Percentiles rank a stretch among this genome's conserved stretches.
These are phyloP conservation scores for Chrysomallon squamiferum DNA, from an alignment of 1,140 invertebrate genomes.

Conservation along the genomic window DNA sequence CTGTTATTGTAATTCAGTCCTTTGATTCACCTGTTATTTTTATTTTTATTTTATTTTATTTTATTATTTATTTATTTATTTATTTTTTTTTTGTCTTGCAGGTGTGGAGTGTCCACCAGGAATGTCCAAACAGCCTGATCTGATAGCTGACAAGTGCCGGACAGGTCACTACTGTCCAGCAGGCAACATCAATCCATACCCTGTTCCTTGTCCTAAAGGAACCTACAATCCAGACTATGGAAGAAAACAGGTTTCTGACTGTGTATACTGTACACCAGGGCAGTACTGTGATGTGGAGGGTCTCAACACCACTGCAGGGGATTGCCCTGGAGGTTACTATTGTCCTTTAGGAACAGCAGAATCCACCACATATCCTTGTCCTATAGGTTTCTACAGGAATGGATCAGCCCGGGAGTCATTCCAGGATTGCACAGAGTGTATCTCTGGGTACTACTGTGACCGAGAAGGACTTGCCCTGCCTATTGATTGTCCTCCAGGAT, in stretches of 20 bases:
- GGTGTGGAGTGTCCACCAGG: constrained; percentile 57
- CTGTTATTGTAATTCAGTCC: no score
- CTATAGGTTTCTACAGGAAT: constrained; percentile 59
- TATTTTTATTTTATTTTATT: no score
- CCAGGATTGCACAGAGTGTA: constrained; percentile 59
- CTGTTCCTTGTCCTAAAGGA: constrained; percentile 55
- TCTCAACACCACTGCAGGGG: constrained; percentile 27
- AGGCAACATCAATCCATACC: constrained; percentile 53
- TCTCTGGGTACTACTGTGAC: constrained; percentile 58
- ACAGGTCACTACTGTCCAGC: constrained; percentile 55
- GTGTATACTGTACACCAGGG: constrained; percentile 53
- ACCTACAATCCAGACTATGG: constrained; percentile 53
- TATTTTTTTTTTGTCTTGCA: constrained; percentile 39
- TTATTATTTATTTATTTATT: no score
- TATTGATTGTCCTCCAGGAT: constrained; percentile 53
- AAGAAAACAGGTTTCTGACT: constrained; percentile 46
- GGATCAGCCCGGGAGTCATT: constrained; percentile 57
- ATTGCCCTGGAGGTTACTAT: constrained; percentile 54
- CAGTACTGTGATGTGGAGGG: constrained; percentile 49
- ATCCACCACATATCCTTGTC: constrained; percentile 46
- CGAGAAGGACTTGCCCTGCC: constrained; percentile 51
- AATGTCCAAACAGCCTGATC: constrained; percentile 50
- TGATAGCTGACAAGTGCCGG: constrained; percentile 47
- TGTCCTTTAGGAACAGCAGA: constrained; percentile 51
- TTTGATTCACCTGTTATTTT: no score